Evolutionary conservation across 1,140 invertebrate species (phyloP).

Genomic region (Drosophila pectinifera): DNA sequence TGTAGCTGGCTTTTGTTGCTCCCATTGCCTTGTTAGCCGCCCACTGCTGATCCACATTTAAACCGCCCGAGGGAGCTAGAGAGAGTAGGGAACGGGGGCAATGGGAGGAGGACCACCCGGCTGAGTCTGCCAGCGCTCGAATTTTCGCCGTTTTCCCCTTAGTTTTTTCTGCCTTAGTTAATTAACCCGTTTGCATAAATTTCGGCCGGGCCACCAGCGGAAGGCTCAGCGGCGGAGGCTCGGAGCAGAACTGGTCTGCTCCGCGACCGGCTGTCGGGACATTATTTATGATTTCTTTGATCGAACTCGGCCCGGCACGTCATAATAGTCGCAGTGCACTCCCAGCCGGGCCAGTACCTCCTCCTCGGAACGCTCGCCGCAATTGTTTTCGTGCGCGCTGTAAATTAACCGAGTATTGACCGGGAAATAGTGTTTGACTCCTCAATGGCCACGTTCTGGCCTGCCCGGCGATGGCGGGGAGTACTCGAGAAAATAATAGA

Average conservation of each 20-base stretch:
- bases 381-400: constrained; percentile 72
- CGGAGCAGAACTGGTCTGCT: constrained; percentile 67
- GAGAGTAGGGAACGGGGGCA: constrained; percentile 13
- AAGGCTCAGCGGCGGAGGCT: constrained; percentile 6
- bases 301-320: constrained; percentile 74
- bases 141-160: constrained; percentile 53
- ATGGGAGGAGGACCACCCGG: constrained; percentile 64
- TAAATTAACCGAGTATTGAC: constrained; percentile 74
- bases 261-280: constrained; percentile 40
- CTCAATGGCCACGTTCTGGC: constrained; percentile 42
- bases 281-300: constrained; percentile 83
- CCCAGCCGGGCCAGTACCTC: constrained; percentile 23
- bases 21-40: constrained; percentile 67
- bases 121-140: constrained; percentile 46
- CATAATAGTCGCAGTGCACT: constrained; percentile 61
- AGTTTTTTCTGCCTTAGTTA: constrained; percentile 62
- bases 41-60: constrained; percentile 69
- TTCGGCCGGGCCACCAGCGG: constrained; percentile 46
- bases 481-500: constrained; percentile 67
- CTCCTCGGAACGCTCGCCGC: constrained; percentile 26
- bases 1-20: constrained; percentile 34
- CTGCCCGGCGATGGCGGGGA: constrained; percentile 27
- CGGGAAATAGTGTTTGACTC: constrained; percentile 73
- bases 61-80: constrained; percentile 7
- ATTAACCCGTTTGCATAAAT: constrained; percentile 84